phyloP scores from a whole-genome alignment of 1,140 invertebrate species.

The Ptiloglossa arizonensis region DNA sequence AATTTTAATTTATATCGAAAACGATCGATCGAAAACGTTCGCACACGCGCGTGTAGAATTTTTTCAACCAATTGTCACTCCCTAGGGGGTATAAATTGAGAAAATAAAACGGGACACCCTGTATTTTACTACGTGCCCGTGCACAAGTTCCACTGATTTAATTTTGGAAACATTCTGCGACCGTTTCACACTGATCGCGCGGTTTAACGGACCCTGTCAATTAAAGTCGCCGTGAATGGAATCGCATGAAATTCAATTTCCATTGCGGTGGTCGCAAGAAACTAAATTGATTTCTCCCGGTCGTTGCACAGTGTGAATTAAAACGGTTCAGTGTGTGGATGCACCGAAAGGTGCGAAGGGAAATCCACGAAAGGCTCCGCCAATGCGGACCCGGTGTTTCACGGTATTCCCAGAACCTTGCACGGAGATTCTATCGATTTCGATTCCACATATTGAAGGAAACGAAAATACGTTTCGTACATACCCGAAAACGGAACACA shows the following conservation, averaged over 20 bases:
- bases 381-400: constrained; percentile 47
- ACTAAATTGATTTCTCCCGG: constrained; percentile 6
- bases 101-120: no score
- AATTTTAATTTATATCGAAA: no score
- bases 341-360: background rate
- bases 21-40: no score
- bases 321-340: no score
- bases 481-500: no score
- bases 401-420: constrained; percentile 45
- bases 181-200: background rate
- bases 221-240: constrained; percentile 7
- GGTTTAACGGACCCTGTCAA: constrained; percentile 1
- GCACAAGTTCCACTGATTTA: background rate
- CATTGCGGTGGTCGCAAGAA: background rate
- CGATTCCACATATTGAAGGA: constrained; percentile 28
- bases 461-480: constrained; percentile 3
- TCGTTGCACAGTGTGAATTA: background rate
- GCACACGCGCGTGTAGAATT: no score
- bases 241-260: constrained; percentile 27
- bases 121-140: background rate
- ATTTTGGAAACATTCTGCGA: background rate
- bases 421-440: constrained; percentile 62
- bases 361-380: constrained; percentile 35
- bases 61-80: no score
- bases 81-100: no score